Conservation (phyloP, 1,140 invertebrate species). For the Meloidogyne hapla region DNA sequence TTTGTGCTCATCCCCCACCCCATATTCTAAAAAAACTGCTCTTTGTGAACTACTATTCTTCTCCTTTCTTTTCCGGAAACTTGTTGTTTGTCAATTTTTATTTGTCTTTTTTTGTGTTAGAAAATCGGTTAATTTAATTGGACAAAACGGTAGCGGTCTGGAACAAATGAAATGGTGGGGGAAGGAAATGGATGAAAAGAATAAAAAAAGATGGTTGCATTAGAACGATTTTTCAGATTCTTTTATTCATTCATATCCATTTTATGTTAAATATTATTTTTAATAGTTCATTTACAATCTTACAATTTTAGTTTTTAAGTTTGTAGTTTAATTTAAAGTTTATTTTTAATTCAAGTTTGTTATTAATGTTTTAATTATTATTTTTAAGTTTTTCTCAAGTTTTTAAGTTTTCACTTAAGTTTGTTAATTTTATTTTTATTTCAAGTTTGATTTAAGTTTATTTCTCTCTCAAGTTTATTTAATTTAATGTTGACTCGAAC, state of each 20-base stretch:
- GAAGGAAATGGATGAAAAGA: neutral
- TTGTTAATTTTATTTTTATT: neutral
- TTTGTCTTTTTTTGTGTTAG: neutral
- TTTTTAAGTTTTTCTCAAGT: neutral
- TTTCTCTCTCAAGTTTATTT: neutral
- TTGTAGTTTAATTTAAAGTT: too few species aligned
- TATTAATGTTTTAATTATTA: too few species aligned
- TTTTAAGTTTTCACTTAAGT: neutral
- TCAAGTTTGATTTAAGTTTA: neutral
- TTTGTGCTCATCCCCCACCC: neutral
- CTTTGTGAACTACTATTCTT: neutral
- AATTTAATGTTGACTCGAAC: neutral
- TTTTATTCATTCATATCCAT: neutral
- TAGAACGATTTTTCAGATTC: neutral
- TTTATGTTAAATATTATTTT: neutral
- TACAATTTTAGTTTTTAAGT: too few species aligned
- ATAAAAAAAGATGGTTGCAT: neutral
- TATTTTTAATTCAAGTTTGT: too few species aligned
- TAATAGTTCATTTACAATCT: too few species aligned
- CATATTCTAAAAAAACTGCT: neutral
- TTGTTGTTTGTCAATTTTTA: neutral
- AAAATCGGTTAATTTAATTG: neutral
- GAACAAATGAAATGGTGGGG: neutral
- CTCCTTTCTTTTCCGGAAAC: neutral
- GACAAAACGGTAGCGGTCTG: slow-evolving; percentile 1